Conservation (phyloP, 2,888 invertebrate genomes). For the Galerucella nymphaeae region DNA sequence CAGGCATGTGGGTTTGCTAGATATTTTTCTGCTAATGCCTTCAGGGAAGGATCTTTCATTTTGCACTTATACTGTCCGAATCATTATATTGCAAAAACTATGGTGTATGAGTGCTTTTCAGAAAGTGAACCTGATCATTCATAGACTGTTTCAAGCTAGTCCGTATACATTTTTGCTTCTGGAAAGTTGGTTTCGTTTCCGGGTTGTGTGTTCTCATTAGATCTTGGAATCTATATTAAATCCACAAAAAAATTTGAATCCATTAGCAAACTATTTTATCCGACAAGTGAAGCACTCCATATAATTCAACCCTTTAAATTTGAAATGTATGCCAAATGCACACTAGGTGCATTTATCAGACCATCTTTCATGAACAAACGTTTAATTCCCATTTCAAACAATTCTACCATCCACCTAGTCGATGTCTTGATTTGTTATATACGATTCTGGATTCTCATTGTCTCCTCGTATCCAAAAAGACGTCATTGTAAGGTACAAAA, state of each 20-base stretch:
- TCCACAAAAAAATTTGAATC: background rate
- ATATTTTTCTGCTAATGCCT: no score
- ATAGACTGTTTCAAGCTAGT: no score
- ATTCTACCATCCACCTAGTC: constrained; percentile 11
- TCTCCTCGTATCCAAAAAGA: constrained; percentile 3
- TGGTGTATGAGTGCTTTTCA: no score
- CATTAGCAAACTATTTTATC: background rate
- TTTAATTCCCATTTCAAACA: constrained; percentile 11
- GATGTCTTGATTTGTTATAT: constrained; percentile 20
- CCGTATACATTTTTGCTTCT: no score
- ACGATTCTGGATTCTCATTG: constrained; percentile 13
- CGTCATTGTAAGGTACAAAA: constrained; percentile 17
- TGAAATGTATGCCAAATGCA: constrained; percentile 9
- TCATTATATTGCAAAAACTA: no score
- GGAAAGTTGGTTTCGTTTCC: no score
- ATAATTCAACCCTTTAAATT: background rate
- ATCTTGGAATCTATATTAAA: background rate
- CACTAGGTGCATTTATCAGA: constrained; percentile 20
- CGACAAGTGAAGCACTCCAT: background rate
- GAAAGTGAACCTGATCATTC: no score
- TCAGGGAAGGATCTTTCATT: no score
- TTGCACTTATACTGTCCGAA: no score
- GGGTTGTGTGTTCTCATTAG: no score
- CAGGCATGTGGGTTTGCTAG: no score
- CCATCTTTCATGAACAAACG: constrained; percentile 19